phyloP scores from a whole-genome alignment of 2,888 invertebrate species.

The Chironomus tentans region DNA sequence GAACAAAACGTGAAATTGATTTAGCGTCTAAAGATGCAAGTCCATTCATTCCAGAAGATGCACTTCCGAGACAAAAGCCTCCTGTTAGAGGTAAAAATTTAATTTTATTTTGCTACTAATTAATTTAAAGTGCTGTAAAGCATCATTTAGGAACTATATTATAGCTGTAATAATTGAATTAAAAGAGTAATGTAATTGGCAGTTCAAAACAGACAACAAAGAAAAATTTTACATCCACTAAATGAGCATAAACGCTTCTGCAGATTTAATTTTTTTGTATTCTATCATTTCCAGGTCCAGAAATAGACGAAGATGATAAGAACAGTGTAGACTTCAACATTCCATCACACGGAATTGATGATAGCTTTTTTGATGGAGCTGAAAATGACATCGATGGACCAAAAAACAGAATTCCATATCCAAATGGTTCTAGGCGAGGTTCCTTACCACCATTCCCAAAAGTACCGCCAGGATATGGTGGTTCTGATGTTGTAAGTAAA shows the following conservation, averaged over 20 bases:
- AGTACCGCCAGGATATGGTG: conserved; percentile 11
- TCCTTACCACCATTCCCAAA: neutral
- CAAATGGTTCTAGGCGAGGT: neutral
- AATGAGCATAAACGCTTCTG: neutral
- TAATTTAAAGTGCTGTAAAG: no score
- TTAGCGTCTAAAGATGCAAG: neutral
- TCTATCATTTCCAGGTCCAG: neutral
- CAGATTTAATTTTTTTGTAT: neutral
- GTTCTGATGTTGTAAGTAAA: conserved; percentile 8
- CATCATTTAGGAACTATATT: no score
- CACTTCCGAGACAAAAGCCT: conserved; percentile 9
- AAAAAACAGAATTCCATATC: neutral
- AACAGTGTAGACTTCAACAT: neutral
- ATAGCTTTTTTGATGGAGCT: neutral
- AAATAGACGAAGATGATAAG: conserved; percentile 8
- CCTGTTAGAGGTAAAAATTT: neutral
- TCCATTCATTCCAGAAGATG: conserved; percentile 4
- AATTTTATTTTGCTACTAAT: no score
- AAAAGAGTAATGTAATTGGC: no score
- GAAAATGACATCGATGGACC: neutral
- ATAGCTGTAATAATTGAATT: no score
- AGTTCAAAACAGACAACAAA: no score
- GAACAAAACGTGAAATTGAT: conserved; percentile 5
- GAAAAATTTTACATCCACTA: neutral
- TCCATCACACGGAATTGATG: neutral